These are phyloP conservation scores for Drosophila bunnanda DNA, from an alignment of 2,888 invertebrate species.

Conservation along the genomic window DNA sequence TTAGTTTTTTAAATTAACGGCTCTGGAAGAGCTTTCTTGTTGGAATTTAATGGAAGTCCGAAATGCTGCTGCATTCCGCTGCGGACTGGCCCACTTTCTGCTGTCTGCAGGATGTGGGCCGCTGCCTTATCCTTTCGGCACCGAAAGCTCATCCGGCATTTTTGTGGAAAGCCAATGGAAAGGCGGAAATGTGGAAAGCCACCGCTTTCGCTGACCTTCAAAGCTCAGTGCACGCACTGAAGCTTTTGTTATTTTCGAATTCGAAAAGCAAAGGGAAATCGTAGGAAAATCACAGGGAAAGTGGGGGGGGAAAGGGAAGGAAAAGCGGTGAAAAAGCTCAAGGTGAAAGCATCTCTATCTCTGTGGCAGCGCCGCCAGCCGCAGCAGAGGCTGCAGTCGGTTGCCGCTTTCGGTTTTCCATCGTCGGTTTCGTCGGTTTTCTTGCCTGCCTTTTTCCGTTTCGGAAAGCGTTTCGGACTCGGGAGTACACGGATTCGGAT, in stretches of 20 bases:
- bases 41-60: conserved; percentile 60
- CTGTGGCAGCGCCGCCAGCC: conserved; percentile 6
- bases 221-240: conserved; percentile 14
- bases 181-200: conserved; percentile 4
- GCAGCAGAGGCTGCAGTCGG: conserved; percentile 25
- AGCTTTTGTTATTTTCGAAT: conserved; percentile 32
- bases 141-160: conserved; percentile 61
- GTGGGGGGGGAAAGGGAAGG: conserved; percentile 47
- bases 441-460: conserved; percentile 9
- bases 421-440: conserved; percentile 1
- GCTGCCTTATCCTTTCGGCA: conserved; percentile 2
- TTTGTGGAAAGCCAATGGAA: conserved; percentile 10
- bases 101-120: conserved; percentile 33
- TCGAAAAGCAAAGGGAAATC: background rate
- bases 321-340: conserved; percentile 58
- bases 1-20: conserved; percentile 6
- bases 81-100: conserved; percentile 60
- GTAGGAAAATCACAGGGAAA: conserved; percentile 60
- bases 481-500: conserved; percentile 54
- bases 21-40: conserved; percentile 34
- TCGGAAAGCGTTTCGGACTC: conserved; percentile 49
- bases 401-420: conserved; percentile 2
- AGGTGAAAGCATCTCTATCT: conserved; percentile 70
- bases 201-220: conserved; percentile 28
- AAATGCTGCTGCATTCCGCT: conserved; percentile 64